Percentiles rank a stretch among this genome's conserved stretches.
phyloP scores from a whole-genome alignment of 2,113 vertebrate species.

The Panthera tigris region DNA sequence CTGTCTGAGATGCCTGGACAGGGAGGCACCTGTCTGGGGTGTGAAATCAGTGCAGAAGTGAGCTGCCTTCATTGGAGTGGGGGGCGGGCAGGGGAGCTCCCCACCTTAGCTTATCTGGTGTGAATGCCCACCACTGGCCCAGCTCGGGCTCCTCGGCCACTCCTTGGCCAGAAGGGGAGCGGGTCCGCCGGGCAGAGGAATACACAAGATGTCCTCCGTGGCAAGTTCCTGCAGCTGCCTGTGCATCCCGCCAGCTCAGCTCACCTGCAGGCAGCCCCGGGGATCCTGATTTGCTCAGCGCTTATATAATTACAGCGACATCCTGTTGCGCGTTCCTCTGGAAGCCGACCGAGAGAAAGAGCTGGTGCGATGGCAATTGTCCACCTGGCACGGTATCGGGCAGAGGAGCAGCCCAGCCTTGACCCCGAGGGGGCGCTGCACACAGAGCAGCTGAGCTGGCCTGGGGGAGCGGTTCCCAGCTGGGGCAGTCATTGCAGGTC shows the following conservation, averaged over 20 bases:
- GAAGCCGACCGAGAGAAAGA: neutral
- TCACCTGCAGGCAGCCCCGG: neutral
- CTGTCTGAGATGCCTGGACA: neutral
- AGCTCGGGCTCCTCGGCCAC: too few relatives aligned
- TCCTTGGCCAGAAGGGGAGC: neutral
- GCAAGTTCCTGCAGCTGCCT: neutral
- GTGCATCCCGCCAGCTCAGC: neutral
- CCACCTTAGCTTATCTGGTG: fast-evolving
- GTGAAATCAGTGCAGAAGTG: neutral
- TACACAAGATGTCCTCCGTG: too few relatives aligned
- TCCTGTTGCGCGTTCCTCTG: fast-evolving
- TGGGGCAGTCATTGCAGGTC: neutral
- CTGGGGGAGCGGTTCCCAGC: neutral
- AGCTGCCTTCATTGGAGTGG: neutral
- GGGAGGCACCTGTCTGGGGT: neutral
- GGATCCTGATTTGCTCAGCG: neutral
- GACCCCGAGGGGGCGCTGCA: neutral
- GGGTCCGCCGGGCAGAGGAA: neutral
- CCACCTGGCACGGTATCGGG: neutral
- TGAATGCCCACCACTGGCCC: fast-evolving
- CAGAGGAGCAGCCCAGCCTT: neutral
- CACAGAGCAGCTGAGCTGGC: neutral
- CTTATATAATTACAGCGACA: fast-evolving
- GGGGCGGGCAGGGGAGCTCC: neutral
- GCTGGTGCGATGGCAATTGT: neutral